Evolutionary conservation across 2,888 invertebrate genomes (phyloP), one percentile per base, ranked within the genome.

Genomic region (Agapostemon virescens): DNA sequence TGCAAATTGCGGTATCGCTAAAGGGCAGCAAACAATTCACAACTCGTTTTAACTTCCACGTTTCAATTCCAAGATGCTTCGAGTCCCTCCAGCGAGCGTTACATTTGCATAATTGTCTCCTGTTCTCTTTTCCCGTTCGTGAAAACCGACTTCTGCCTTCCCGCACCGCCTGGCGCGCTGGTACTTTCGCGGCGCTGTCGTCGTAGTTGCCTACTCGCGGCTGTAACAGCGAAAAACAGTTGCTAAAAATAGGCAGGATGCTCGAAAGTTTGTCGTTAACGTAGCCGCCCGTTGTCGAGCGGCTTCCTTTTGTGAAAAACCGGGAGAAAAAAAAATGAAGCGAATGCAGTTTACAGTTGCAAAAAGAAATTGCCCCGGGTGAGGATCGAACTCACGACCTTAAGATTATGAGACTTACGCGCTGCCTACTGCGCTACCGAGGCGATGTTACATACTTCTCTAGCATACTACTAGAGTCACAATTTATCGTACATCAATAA

Each of bases 371-470:
- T 96, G 96, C 96, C 96, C 96, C 96, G 95, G 95, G 96, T 97
- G 96, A 97, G 97, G 96, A 96, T 97, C 96, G 97, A 97, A 97
- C 97, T 97, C 97, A 97, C 97, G 97, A 97, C 97, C 97, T 97
- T 97, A 89, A 90, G 90, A 92, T 92, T 92, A 92, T 92, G 91
- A 90, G 90, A 91, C 90, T 91, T 90, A 92, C 92, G 92, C 90
- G 90, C 90, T 91, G 90, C 89, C 90, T 86, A 84, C 92, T 92
- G 89, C 91, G 92, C 90, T 90, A 91, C 92, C 90, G 89, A 89
- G 88, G 87, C 89, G 0, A 0, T 42, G 13, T 4, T 1, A 36
- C n/a, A 6, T 0, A n/a, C 6, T 63, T 11, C 4, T n/a, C 20
- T 63, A n/a, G 36, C 5, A 1, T 0, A 4, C 0, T 36, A n/a